Evolutionary conservation across 2,888 invertebrate species (phyloP), one percentile per base, ranked within the genome.

Genomic region (Cotesia congregata): DNA sequence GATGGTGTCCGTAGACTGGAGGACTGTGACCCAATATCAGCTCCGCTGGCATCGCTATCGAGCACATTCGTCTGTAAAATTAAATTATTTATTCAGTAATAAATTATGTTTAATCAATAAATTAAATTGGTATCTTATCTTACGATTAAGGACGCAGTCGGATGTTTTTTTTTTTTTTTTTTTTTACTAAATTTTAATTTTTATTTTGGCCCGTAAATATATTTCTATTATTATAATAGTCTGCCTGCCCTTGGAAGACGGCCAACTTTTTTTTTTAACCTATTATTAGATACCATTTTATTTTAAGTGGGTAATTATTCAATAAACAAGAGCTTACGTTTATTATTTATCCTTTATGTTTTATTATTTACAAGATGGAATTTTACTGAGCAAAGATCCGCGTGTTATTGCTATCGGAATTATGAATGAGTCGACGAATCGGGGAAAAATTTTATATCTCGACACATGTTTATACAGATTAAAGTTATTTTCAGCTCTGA

Each of bases 31-130:
- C 88, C 85, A 89, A 84, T 79, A 89, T 83, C 81, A 88, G 80
- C 82, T 89, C 89, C 67, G 87, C 84, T 50, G 88, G 88, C 88
- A 88, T 89, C 78, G 87, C 89, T 88, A 89, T 87, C 77, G 89
- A 89, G 86, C 89, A 89, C 89, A 89, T 89, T 86, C 12, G 85
- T 80, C 89, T 88, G 85, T 15, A 84, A 83, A 59, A 7, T 65
- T 74, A 78, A 30, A 39, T 38, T 20, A 78, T 5, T 74, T 61
- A 50, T n/a, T 72, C 17, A 71, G 38, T 1, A n/a, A 6, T 12
- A 39, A 38, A 60, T 60, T n/a, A 38, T 20, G 12, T 38, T 12
- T 1, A 70, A 60, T 5, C 15, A 41, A 41, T 3, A 9, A 50
- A 50, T 50, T 50, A 50, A 50, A 50, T 30, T 30, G 30, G 30